phyloP scores from a whole-genome alignment of 2,797 vertebrate species.

The Pyrocephalus nanus region DNA sequence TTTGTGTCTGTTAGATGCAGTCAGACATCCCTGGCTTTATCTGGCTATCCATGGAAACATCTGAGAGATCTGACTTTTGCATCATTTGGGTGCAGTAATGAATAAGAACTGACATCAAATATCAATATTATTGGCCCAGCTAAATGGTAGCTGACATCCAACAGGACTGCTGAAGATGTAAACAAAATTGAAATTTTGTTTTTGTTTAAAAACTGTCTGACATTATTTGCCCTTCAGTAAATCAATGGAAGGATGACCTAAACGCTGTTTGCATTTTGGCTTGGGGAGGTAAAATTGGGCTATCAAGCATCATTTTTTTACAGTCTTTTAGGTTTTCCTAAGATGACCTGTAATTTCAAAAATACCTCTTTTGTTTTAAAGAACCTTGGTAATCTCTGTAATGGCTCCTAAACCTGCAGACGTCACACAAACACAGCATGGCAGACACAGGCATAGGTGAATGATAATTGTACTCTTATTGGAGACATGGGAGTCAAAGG shows the following conservation, averaged over 20 bases:
- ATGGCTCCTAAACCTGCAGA: not conserved
- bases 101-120: constrained; percentile 79
- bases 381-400: not conserved
- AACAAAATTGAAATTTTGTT: constrained; percentile 75
- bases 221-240: constrained; percentile 75
- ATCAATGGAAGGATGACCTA: constrained; percentile 62
- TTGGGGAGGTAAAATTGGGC: not conserved
- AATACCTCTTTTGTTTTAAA: not conserved
- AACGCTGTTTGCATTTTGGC: constrained; percentile 36
- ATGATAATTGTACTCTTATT: not conserved
- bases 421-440: not conserved
- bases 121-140: constrained; percentile 75
- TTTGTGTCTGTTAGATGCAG: constrained; percentile 47
- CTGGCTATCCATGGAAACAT: constrained; percentile 54
- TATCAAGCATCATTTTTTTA: not conserved
- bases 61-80: constrained; percentile 69
- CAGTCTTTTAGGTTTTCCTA: not conserved
- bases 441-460: not conserved
- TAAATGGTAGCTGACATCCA: constrained; percentile 78
- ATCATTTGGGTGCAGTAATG: constrained; percentile 69
- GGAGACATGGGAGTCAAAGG: not conserved
- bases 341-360: not conserved
- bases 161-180: constrained; percentile 65
- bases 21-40: constrained; percentile 39
- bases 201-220: constrained; percentile 68